These are phyloP conservation scores for Pomatorhinus ruficollis DNA, from an alignment of 2,113 vertebrate species.

Conservation along the genomic window DNA sequence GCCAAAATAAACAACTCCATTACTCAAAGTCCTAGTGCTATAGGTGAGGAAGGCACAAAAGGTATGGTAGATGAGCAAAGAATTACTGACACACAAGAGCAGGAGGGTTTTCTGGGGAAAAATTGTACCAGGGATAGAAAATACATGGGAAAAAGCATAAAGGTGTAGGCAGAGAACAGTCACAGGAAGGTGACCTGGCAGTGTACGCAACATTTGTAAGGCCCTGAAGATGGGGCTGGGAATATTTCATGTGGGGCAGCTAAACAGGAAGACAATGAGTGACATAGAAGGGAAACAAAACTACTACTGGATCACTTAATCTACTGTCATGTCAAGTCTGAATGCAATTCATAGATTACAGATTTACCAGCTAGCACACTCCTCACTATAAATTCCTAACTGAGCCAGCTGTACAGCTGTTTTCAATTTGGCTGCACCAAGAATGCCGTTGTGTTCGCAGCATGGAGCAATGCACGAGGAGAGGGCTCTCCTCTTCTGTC, in stretches of 20 bases:
- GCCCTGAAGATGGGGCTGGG: neutral
- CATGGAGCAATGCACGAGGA: accelerated
- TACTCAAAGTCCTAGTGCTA: neutral
- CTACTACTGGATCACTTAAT: neutral
- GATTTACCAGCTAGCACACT: neutral
- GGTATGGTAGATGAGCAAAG: neutral
- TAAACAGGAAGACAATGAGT: neutral
- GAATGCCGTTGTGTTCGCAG: neutral
- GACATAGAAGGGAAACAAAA: neutral
- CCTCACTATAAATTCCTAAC: neutral
- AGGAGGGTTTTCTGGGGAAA: neutral
- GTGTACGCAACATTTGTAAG: neutral
- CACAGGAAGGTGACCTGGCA: neutral
- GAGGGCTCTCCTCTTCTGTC: neutral
- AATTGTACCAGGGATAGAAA: neutral
- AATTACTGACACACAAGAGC: neutral
- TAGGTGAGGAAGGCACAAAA: neutral
- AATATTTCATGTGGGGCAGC: neutral
- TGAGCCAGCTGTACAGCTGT: neutral
- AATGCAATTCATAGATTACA: neutral
- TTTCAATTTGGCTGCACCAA: neutral
- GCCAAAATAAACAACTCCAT: neutral
- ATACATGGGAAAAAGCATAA: neutral
- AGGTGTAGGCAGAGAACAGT: neutral
- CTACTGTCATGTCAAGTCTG: neutral